Evolutionary conservation across 2,113 vertebrate species (phyloP).

Genomic region (Paedocypris sp.): DNA sequence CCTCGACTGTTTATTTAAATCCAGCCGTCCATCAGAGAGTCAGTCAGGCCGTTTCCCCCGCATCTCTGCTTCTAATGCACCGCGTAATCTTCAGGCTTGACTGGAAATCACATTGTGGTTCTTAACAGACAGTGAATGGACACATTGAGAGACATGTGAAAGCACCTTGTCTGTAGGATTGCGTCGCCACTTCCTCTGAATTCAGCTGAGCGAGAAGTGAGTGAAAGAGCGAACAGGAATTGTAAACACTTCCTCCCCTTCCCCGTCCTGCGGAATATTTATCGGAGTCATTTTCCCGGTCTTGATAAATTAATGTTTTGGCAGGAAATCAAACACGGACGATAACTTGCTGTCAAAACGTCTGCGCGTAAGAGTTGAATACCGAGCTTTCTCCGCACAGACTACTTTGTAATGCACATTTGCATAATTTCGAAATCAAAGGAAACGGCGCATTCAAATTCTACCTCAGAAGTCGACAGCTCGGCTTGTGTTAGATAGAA

Average conservation of each 20-base stretch:
- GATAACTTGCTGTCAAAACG: constrained; percentile 32
- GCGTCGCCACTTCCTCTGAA: constrained; percentile 14
- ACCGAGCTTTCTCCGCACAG: not conserved
- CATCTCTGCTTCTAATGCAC: constrained; percentile 24
- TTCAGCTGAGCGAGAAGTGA: constrained; percentile 13
- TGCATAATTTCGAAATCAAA: constrained; percentile 30
- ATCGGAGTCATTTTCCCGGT: constrained; percentile 21
- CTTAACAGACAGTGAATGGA: constrained; percentile 18
- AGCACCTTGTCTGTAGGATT: constrained; percentile 7
- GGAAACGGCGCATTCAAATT: constrained; percentile 23
- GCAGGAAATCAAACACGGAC: constrained; percentile 35
- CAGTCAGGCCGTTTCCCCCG: not conserved
- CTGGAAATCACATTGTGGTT: constrained; percentile 24
- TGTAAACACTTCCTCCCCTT: constrained; percentile 8
- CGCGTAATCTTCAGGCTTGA: constrained; percentile 30
- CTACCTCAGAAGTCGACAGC: not conserved
- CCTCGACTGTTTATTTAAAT: not conserved
- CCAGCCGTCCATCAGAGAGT: not conserved
- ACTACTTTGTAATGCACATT: not conserved
- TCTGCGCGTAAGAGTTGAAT: constrained; percentile 13
- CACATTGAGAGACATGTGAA: constrained; percentile 25
- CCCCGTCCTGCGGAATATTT: constrained; percentile 9
- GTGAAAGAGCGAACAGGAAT: constrained; percentile 1
- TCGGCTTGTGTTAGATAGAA: not conserved
- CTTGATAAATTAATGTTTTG: constrained; percentile 33